Evolutionary conservation across 2,888 invertebrate genomes (phyloP).

Genomic region (Mythimna ferrago): DNA sequence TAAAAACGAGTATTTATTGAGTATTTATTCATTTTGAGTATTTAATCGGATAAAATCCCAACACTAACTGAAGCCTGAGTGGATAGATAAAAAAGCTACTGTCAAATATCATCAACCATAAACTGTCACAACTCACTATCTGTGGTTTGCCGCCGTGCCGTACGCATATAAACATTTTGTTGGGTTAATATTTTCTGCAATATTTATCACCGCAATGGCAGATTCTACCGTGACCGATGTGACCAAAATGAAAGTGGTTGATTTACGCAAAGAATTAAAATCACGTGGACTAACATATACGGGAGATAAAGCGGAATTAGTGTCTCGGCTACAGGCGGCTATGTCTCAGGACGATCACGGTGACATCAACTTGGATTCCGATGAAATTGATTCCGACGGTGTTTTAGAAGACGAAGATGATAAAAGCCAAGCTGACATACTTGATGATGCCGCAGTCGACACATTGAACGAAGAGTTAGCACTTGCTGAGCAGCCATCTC

Average conservation of each 20-base stretch:
- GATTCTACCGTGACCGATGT: conserved; percentile 79
- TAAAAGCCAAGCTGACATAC: conserved; percentile 84
- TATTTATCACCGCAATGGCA: conserved; percentile 68
- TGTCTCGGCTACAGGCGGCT: conserved; percentile 93
- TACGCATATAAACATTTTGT: conserved; percentile 18
- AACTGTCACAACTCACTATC: not conserved
- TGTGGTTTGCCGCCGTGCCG: conserved; percentile 32
- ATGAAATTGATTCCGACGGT: conserved; percentile 89
- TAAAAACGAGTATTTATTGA: too few relatives aligned
- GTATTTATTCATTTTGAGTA: too few relatives aligned
- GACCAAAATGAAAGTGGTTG: conserved; percentile 93
- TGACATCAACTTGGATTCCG: conserved; percentile 85
- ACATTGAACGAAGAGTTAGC: conserved; percentile 84
- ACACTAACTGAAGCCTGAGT: too few relatives aligned
- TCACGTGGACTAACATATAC: conserved; percentile 93
- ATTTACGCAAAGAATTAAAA: conserved; percentile 95
- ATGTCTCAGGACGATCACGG: conserved; percentile 85
- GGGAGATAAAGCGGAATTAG: conserved; percentile 96
- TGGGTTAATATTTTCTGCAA: conserved; percentile 16
- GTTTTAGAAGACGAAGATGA: conserved; percentile 90
- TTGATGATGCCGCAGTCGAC: conserved; percentile 82
- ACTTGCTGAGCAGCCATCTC: conserved; percentile 75
- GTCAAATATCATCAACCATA: too few relatives aligned
- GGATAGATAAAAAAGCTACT: too few relatives aligned
- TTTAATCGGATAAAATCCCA: too few relatives aligned